Conservation (phyloP, 2,797 vertebrate species). For the Ctenochaetus hawaiiensis region DNA sequence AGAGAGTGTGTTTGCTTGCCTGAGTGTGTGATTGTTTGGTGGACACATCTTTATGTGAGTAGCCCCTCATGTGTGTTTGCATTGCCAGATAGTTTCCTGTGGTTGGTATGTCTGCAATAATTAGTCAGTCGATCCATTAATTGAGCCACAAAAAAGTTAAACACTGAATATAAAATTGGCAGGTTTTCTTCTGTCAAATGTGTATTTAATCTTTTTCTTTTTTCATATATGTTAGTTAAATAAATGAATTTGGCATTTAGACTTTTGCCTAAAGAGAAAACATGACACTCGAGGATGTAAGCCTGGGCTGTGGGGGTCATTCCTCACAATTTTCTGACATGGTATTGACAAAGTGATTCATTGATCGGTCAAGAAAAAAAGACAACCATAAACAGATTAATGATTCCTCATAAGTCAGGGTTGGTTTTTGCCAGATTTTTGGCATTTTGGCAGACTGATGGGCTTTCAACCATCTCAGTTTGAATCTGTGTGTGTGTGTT, state of each 20-base stretch:
- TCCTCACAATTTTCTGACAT: background rate
- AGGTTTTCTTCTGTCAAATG: background rate
- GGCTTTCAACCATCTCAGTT: conserved; percentile 13
- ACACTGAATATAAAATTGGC: background rate
- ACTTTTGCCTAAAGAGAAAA: background rate
- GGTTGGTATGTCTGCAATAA: background rate
- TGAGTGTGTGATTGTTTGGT: conserved; percentile 34
- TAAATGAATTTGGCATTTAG: background rate
- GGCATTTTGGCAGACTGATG: conserved; percentile 37
- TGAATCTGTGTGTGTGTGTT: conserved; percentile 39
- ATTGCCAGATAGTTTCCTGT: conserved; percentile 56
- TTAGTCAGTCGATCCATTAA: background rate
- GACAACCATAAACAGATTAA: background rate
- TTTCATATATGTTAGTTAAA: background rate
- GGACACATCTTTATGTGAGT: conserved; percentile 61
- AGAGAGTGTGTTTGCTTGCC: conserved; percentile 49
- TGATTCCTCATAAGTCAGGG: conserved; percentile 4
- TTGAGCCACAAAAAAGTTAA: background rate
- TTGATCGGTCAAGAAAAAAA: background rate
- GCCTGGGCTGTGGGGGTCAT: no score
- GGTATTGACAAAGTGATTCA: background rate
- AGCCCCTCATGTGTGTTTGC: conserved; percentile 62
- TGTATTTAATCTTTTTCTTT: background rate
- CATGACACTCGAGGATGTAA: background rate
- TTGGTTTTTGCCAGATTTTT: conserved; percentile 4